phyloP scores from a whole-genome alignment of 2,888 invertebrate species.

The Amblyteles armatorius region DNA sequence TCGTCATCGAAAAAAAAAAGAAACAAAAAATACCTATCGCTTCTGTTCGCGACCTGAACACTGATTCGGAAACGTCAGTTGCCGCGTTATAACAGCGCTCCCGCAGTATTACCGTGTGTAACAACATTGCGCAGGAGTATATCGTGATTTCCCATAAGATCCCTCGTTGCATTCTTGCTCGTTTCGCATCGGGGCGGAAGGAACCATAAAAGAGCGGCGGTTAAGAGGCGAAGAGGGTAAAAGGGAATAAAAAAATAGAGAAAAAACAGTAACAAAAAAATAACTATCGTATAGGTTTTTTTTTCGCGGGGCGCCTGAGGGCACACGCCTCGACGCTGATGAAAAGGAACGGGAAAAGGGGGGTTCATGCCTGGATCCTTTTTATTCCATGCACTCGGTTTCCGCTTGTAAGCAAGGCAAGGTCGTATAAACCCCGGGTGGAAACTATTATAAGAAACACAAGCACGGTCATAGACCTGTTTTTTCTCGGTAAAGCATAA shows the following conservation, averaged over 20 bases:
- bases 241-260: neutral
- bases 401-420: conserved; percentile 4
- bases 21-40: conserved; percentile 9
- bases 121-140: conserved; percentile 26
- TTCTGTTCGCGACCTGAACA: conserved; percentile 37
- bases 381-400: conserved; percentile 1
- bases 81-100: neutral
- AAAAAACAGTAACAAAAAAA: conserved; percentile 22
- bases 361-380: neutral
- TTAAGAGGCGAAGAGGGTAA: neutral
- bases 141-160: conserved; percentile 48
- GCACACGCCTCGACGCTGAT: conserved; percentile 25
- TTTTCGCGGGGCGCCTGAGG: conserved; percentile 26
- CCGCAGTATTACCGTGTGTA: conserved; percentile 3
- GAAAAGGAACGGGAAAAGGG: conserved; percentile 15
- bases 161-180: neutral
- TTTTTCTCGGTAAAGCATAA: neutral
- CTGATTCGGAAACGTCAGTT: neutral
- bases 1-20: conserved; percentile 25
- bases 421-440: conserved; percentile 20
- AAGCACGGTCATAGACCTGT: conserved; percentile 8
- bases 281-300: neutral
- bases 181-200: neutral
- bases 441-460: conserved; percentile 29
- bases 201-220: neutral